phyloP scores from a whole-genome alignment of 2,797 vertebrate species.

The Tauraco hartlaubi region DNA sequence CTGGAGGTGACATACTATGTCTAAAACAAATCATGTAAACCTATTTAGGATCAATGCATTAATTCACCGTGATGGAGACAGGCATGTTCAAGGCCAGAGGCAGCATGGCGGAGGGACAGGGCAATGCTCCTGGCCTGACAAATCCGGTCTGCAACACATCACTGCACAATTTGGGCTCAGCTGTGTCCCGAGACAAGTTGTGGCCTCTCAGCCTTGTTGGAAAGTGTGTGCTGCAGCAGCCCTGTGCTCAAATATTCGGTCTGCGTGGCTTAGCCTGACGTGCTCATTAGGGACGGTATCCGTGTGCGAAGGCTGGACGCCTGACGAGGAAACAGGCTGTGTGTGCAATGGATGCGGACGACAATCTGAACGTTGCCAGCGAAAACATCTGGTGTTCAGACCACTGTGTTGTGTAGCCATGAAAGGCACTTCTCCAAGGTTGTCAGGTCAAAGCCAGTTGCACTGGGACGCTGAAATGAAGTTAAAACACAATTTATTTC shows the following conservation, averaged over 20 bases:
- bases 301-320: neutral
- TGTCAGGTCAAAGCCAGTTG: neutral
- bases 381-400: neutral
- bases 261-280: neutral
- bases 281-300: too few relatives aligned
- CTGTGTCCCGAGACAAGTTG: neutral
- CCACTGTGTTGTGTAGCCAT: neutral
- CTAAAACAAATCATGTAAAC: constrained; percentile 37
- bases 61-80: neutral
- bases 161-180: neutral
- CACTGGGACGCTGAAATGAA: neutral
- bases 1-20: neutral
- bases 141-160: neutral
- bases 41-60: neutral
- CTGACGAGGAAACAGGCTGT: neutral
- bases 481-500: neutral
- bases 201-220: neutral
- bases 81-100: neutral
- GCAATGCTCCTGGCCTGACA: neutral
- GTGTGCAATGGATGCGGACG: neutral
- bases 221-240: neutral
- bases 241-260: rapidly evolving
- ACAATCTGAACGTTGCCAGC: neutral
- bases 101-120: neutral
- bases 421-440: neutral